phyloP scores from a whole-genome alignment of 2,797 vertebrate genomes.

The Ibycter americanus region DNA sequence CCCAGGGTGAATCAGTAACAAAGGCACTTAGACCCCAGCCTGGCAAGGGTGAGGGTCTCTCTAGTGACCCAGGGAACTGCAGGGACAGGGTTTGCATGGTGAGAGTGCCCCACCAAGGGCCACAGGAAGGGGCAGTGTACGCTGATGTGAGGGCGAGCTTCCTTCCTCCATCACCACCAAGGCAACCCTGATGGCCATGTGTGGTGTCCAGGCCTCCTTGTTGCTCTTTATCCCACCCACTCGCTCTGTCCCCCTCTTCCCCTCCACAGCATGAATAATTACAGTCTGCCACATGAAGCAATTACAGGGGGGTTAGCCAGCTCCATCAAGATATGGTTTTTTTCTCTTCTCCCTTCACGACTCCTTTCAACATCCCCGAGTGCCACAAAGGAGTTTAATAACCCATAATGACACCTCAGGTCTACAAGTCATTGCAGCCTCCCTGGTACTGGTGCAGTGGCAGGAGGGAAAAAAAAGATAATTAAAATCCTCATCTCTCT shows the following conservation, averaged over 20 bases:
- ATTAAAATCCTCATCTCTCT: conserved; percentile 56
- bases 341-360: not conserved
- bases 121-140: fast-evolving
- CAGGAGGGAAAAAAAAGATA: not conserved
- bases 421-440: conserved; percentile 13
- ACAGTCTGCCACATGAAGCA: conserved; percentile 32
- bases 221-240: not conserved
- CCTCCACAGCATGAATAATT: conserved; percentile 43
- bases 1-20: not conserved
- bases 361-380: conserved; percentile 50
- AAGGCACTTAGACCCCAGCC: not conserved
- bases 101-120: not conserved
- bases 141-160: fast-evolving
- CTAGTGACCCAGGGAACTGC: not conserved
- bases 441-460: not conserved
- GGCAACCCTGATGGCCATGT: not conserved
- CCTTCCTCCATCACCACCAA: not conserved
- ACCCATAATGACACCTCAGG: conserved; percentile 69
- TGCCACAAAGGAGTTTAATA: conserved; percentile 68
- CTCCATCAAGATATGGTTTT: not conserved
- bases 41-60: not conserved
- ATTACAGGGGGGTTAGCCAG: conserved; percentile 42
- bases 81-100: not conserved
- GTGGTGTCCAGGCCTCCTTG: not conserved
- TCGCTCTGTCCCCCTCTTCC: not conserved